These are phyloP conservation scores for Trichonephila inaurata DNA, from an alignment of 1,140 invertebrate species.

Conservation along the genomic window DNA sequence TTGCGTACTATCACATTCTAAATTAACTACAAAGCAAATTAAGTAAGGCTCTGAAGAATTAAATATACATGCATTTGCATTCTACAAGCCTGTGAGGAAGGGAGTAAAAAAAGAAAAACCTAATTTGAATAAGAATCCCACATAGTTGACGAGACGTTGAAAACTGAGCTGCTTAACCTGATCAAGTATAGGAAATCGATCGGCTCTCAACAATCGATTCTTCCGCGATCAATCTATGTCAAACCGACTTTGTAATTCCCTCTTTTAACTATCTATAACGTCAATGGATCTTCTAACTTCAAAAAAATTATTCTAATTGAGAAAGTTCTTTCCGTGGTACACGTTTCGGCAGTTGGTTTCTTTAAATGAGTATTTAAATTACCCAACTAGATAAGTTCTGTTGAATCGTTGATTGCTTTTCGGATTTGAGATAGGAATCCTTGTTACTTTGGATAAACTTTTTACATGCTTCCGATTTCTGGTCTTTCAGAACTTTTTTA, in stretches of 20 bases:
- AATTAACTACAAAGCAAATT: too few relatives aligned
- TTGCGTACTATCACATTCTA: too few relatives aligned
- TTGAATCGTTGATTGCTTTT: slow-evolving; percentile 9
- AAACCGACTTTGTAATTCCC: slow-evolving; percentile 37
- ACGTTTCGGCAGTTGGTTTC: not conserved
- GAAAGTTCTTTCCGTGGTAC: not conserved
- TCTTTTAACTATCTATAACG: slow-evolving; percentile 58
- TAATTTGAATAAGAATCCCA: slow-evolving; percentile 5
- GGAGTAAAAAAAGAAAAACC: not conserved
- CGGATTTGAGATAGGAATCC: not conserved
- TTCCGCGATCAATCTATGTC: slow-evolving; percentile 44
- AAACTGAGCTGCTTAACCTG: not conserved
- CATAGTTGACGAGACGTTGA: not conserved
- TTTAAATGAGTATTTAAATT: slow-evolving; percentile 34
- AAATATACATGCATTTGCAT: not conserved
- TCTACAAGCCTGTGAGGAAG: not conserved
- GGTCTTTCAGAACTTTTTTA: not conserved
- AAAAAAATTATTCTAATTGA: slow-evolving; percentile 22
- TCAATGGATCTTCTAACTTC: not conserved
- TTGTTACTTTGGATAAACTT: not conserved
- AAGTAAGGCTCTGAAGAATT: too few relatives aligned
- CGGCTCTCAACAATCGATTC: not conserved
- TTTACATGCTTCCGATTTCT: not conserved
- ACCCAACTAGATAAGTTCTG: slow-evolving; percentile 19
- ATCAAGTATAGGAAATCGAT: slow-evolving; percentile 66